A percentile compares a stretch with the other conserved stretches of the same genome.
These are phyloP conservation scores for Rhaphigaster nebulosa DNA, from an alignment of 2,888 invertebrate genomes.

Conservation along the genomic window DNA sequence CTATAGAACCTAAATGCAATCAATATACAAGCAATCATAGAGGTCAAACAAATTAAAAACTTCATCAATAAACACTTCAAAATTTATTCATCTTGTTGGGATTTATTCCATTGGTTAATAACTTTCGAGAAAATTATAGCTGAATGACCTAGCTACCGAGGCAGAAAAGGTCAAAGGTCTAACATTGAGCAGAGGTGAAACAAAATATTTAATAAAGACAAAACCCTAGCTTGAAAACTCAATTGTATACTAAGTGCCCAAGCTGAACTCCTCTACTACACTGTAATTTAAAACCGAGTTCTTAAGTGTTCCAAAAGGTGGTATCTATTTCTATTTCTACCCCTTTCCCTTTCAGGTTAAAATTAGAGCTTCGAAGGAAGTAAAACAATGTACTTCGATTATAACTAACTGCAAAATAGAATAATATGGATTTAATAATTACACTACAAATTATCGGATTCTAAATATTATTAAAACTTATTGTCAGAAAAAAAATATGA, in stretches of 20 bases:
- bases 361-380: not conserved
- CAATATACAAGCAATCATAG: not conserved
- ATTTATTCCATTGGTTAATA: not conserved
- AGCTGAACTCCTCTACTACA: not conserved
- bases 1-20: too few relatives aligned
- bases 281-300: constrained; percentile 22
- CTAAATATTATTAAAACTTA: too few relatives aligned
- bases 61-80: not conserved
- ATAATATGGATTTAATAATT: not conserved
- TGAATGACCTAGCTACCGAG: not conserved
- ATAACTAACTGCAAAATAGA: not conserved
- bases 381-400: not conserved
- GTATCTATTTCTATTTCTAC: not conserved
- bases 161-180: not conserved
- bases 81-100: not conserved
- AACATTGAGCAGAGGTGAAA: not conserved
- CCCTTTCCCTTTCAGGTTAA: not conserved
- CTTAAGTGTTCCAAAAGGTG: not conserved
- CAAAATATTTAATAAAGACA: not conserved
- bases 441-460: too few relatives aligned
- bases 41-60: not conserved
- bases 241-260: not conserved
- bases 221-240: not conserved
- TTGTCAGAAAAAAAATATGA: too few relatives aligned
- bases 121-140: not conserved